Conservation (phyloP, 1,140 invertebrate genomes). For the Lepidurus apus region DNA sequence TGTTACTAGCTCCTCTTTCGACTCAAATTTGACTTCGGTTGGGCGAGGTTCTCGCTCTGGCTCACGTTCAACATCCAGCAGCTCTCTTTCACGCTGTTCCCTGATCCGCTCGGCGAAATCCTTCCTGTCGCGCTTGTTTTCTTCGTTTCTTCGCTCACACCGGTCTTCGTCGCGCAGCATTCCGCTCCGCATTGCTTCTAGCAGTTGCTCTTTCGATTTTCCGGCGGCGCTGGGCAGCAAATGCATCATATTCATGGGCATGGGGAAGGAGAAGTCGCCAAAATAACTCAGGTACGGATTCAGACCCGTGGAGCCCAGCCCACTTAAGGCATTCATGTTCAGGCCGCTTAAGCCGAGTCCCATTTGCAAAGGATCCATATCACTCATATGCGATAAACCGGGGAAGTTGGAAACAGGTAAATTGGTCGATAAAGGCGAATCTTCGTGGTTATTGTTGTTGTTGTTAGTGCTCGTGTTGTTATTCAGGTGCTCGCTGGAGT, state of each 20-base stretch:
- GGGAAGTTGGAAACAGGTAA: slow-evolving; percentile 11
- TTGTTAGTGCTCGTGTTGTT: slow-evolving; percentile 13
- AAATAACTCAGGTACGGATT: slow-evolving; percentile 66
- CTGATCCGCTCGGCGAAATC: neutral
- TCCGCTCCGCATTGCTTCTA: neutral
- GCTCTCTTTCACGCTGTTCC: neutral
- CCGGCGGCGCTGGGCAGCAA: slow-evolving; percentile 56
- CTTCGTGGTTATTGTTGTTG: slow-evolving; percentile 4
- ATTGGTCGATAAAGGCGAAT: neutral
- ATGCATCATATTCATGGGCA: slow-evolving; percentile 76
- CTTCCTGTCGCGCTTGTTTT: neutral
- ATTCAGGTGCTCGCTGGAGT: neutral
- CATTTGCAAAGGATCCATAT: slow-evolving; percentile 35
- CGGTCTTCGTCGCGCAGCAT: neutral
- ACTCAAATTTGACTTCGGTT: neutral
- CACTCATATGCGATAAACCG: slow-evolving; percentile 28
- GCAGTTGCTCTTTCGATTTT: slow-evolving; percentile 9
- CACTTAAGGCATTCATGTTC: slow-evolving; percentile 40
- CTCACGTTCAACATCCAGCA: neutral
- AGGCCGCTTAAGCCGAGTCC: slow-evolving; percentile 38
- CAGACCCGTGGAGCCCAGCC: slow-evolving; percentile 47
- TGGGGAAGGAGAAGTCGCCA: slow-evolving; percentile 74
- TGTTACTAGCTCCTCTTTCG: neutral
- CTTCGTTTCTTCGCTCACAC: neutral
- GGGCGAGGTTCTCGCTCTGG: neutral